Percentiles rank a stretch among this genome's conserved stretches.
These are phyloP conservation scores for Papilio polyxenes DNA, from an alignment of 1,140 invertebrate species.

Conservation along the genomic window DNA sequence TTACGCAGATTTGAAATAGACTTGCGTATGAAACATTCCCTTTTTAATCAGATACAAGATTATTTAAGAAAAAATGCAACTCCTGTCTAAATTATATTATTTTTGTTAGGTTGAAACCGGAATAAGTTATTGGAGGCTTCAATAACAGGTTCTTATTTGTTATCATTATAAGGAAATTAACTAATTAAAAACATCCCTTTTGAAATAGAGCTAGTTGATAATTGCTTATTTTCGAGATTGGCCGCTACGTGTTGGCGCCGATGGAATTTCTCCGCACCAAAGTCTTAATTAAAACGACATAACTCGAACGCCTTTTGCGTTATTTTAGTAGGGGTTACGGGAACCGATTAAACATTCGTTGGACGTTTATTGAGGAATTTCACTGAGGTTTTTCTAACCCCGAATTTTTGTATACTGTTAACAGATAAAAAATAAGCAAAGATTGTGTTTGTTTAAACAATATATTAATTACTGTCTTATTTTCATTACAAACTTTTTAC, in stretches of 20 bases:
- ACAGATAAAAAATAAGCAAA: background rate
- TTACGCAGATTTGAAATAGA: background rate
- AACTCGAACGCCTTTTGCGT: conserved; percentile 31
- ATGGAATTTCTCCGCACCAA: conserved; percentile 31
- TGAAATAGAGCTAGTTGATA: conserved; percentile 1
- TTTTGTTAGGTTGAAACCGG: background rate
- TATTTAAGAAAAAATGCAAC: background rate
- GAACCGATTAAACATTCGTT: conserved; percentile 20
- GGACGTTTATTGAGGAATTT: conserved; percentile 16
- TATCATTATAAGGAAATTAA: background rate
- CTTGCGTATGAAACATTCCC: background rate
- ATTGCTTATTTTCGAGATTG: conserved; percentile 33
- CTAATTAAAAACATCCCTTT: background rate
- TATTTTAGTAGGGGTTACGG: conserved; percentile 28
- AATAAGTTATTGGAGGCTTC: background rate
- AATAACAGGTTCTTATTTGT: too few species aligned
- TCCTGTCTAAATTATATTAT: background rate
- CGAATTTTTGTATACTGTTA: background rate
- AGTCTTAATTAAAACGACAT: conserved; percentile 38
- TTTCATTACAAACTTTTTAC: background rate
- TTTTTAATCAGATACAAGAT: background rate
- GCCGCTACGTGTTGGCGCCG: conserved; percentile 20
- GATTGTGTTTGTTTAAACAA: background rate
- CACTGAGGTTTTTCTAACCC: conserved; percentile 17
- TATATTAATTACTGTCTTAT: background rate